Conservation (phyloP, 2,113 vertebrate genomes). For the Genyomyrus donnyi region DNA sequence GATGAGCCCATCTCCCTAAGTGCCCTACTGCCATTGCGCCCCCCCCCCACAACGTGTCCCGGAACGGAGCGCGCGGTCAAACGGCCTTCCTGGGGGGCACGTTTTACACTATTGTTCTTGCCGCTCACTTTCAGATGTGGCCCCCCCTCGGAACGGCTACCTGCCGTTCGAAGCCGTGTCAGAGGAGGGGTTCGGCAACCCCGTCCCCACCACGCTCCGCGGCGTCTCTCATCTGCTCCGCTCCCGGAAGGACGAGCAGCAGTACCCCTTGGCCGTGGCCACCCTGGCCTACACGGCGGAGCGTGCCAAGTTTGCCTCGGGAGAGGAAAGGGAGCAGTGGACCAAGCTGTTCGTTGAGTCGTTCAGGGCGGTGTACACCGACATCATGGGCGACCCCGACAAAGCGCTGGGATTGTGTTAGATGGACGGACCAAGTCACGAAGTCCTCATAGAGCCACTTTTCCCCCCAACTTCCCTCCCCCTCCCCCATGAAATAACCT, state of each 20-base stretch:
- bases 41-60: background rate
- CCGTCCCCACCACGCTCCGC: constrained; percentile 79
- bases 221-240: constrained; percentile 78
- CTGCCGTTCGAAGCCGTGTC: constrained; percentile 72
- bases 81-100: background rate
- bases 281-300: constrained; percentile 93
- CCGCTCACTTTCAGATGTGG: constrained; percentile 93
- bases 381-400: constrained; percentile 83
- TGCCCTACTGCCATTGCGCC: background rate
- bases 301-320: constrained; percentile 87
- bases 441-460: background rate
- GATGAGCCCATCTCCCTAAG: background rate
- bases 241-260: constrained; percentile 70
- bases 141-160: constrained; percentile 61
- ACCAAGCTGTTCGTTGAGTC: constrained; percentile 90
- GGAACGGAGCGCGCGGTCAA: background rate
- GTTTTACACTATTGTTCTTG: constrained; percentile 78
- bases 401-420: constrained; percentile 76
- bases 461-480: background rate
- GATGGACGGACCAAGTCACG: background rate
- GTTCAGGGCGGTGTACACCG: constrained; percentile 89
- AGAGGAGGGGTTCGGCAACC: constrained; percentile 73
- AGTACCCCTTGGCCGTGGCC: constrained; percentile 76
- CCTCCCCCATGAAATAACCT: background rate
- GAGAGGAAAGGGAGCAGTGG: constrained; percentile 84